Base-by-base conservation (phyloP, 2,113 vertebrate species). In the Zingel zingel region DNA sequence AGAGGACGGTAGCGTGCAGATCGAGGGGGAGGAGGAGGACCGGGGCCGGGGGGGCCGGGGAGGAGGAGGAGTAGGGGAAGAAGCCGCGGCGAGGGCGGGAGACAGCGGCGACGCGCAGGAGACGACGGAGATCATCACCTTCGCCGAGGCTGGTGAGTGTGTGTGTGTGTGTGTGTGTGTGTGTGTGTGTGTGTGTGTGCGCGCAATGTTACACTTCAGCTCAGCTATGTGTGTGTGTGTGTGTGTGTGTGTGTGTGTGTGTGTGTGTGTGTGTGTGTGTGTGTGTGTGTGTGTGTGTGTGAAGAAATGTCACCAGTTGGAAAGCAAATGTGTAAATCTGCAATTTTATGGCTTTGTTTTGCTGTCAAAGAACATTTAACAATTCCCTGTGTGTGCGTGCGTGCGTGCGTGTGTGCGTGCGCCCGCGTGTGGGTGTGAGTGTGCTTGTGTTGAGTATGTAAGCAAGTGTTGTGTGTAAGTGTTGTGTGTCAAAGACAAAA, bases 71-170 rank as follows among this genome's bases (percentile, higher is more conserved):
- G 36, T 25, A 21, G 97, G 96, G 96, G 48, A 94, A 96, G 83
- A 92, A 92, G 87, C 94, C 91, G 87, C 93, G 93, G 96, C 88
- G 87, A 95, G 47, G 91, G 95, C 3, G 10, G 89, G 58, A 69
- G 90, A 89, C 48, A 16, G 36, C 13, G 54, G 54, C 18, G 91
- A 94, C 9, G 65, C 74, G 0, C 88, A 96, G 77, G 97, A 98
- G 93, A 97, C 97, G 18, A 98, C 97, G 2, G 98, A 99, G 95
- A 98, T 99, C 94, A 99, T 99, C 95, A 98, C 97, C 79, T 99
- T 99, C 73, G 98, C 98, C 0, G 98, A 99, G 83, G 88, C 94
- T 51, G 95, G 95, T 96, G 85, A 94, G 95, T 92, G 67, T 50
- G 27, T 76, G 30, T 36, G 39, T 69, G 70, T 85, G 61, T 47